These are phyloP conservation scores for Istiophorus platypterus DNA, from an alignment of 2,113 vertebrate species.

Conservation along the genomic window DNA sequence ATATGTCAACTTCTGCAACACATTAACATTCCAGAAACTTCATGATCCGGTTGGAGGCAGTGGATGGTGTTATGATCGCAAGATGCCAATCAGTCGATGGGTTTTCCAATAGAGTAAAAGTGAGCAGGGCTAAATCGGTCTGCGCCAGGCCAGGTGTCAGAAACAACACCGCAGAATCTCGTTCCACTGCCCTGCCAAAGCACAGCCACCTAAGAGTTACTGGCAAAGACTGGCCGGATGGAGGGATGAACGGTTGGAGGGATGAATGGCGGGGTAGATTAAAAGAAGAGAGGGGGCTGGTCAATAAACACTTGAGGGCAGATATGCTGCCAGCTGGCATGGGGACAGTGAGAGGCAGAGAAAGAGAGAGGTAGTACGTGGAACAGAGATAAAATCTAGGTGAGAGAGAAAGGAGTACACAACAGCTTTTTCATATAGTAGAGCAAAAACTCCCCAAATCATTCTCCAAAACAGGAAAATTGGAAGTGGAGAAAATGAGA, in stretches of 20 bases:
- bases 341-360: slow-evolving; percentile 46
- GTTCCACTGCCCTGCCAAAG: slow-evolving; percentile 62
- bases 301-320: slow-evolving; percentile 81
- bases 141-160: slow-evolving; percentile 62
- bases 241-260: slow-evolving; percentile 61
- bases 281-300: slow-evolving; percentile 64
- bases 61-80: not conserved
- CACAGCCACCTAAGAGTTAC: slow-evolving; percentile 60
- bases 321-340: slow-evolving; percentile 69
- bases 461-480: slow-evolving; percentile 8
- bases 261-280: slow-evolving; percentile 57
- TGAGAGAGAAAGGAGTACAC: slow-evolving; percentile 8
- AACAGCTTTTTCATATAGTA: slow-evolving; percentile 17
- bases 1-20: slow-evolving; percentile 14
- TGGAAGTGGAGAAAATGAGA: not conserved
- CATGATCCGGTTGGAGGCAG: not conserved
- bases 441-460: not conserved
- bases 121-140: slow-evolving; percentile 37
- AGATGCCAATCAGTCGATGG: slow-evolving; percentile 15
- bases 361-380: slow-evolving; percentile 42
- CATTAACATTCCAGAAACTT: not conserved
- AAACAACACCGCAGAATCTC: slow-evolving; percentile 69
- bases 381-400: slow-evolving; percentile 53
- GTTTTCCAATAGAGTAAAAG: slow-evolving; percentile 40
- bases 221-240: slow-evolving; percentile 68